These are phyloP conservation scores for Cantharis lateralis DNA, from an alignment of 2,888 invertebrate species.

Conservation along the genomic window DNA sequence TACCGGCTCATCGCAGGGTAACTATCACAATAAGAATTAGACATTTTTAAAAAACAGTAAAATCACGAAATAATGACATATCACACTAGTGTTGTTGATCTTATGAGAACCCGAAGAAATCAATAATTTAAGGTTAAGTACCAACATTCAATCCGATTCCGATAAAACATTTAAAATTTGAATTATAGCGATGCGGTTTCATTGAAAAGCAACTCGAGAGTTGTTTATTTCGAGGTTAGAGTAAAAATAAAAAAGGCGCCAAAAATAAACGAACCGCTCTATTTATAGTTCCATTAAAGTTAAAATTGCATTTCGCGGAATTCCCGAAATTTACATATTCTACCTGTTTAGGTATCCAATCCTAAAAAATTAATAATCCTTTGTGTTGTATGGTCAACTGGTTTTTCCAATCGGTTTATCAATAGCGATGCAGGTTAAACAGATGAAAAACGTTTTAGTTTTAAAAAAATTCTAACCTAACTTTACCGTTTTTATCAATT, in stretches of 20 bases:
- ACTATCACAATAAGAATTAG: background rate
- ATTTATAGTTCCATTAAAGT: background rate
- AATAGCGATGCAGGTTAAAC: background rate
- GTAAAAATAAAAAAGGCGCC: background rate
- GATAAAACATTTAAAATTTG: background rate
- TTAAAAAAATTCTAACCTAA: background rate
- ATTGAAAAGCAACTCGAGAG: background rate
- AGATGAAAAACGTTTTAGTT: background rate
- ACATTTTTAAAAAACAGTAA: background rate
- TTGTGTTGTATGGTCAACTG: constrained; percentile 6
- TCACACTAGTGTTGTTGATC: background rate
- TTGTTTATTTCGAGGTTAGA: background rate
- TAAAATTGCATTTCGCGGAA: background rate
- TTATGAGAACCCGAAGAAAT: background rate
- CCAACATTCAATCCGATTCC: background rate
- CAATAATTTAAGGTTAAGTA: background rate
- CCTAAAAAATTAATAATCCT: constrained; percentile 11
- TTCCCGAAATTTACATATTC: constrained; percentile 1
- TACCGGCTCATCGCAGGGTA: background rate
- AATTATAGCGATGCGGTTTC: background rate
- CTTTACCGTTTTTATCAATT: background rate
- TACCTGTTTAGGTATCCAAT: constrained; percentile 9
- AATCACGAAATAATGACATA: background rate
- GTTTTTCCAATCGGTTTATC: constrained; percentile 14
- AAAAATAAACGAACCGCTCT: background rate